phyloP scores from a whole-genome alignment of 2,113 vertebrate genomes.

The Semnopithecus entellus region DNA sequence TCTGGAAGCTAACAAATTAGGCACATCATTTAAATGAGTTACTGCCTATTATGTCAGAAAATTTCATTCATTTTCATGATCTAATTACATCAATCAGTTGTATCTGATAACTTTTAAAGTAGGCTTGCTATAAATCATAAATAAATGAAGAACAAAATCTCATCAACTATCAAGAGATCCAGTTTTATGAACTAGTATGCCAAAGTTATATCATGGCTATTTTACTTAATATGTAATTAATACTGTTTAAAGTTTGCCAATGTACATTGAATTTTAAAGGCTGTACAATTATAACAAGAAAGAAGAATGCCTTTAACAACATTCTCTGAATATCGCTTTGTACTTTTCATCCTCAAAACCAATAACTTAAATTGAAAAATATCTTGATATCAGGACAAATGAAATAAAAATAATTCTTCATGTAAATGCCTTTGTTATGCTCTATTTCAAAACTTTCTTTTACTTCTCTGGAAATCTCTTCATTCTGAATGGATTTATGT shows the following conservation, averaged over 20 bases:
- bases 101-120: conserved; percentile 64
- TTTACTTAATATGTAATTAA: conserved; percentile 56
- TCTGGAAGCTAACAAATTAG: conserved; percentile 71
- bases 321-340: neutral
- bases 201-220: conserved; percentile 17
- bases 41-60: conserved; percentile 60
- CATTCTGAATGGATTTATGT: neutral
- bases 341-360: neutral
- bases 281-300: neutral
- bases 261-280: conserved; percentile 11
- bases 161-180: conserved; percentile 11
- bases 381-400: neutral
- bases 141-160: conserved; percentile 52
- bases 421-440: neutral
- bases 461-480: neutral
- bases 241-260: conserved; percentile 35
- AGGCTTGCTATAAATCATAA: conserved; percentile 55
- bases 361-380: neutral
- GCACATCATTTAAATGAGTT: conserved; percentile 68
- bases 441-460: neutral
- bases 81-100: conserved; percentile 69
- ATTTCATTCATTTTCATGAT: conserved; percentile 64
- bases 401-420: neutral
- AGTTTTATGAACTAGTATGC: conserved; percentile 7
- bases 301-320: neutral